phyloP scores from a whole-genome alignment of 2,113 vertebrate species.

The Dolichotis patagonum region DNA sequence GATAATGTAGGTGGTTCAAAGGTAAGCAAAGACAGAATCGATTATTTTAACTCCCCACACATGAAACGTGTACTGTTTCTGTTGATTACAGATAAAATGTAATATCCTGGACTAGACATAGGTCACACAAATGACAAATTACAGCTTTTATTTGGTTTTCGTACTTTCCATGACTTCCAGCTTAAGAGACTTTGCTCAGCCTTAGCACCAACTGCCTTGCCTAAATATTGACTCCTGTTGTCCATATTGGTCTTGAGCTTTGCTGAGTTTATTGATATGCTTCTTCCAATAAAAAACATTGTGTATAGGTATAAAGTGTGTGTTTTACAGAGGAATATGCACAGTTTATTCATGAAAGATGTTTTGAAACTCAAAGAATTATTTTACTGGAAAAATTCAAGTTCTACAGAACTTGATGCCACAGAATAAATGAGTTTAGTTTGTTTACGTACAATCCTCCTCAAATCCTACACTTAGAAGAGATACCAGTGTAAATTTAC shows the following conservation, averaged over 20 bases:
- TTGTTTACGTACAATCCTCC: not conserved
- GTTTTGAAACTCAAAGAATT: conserved; percentile 8
- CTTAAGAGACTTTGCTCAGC: not conserved
- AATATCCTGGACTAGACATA: not conserved
- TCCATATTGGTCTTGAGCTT: not conserved
- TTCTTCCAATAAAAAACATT: not conserved
- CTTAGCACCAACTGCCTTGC: not conserved
- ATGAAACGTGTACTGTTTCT: conserved; percentile 31
- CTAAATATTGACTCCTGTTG: not conserved
- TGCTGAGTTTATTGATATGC: not conserved
- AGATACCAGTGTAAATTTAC: not conserved
- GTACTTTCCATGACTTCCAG: not conserved
- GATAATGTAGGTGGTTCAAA: not conserved
- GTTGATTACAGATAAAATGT: conserved; percentile 53
- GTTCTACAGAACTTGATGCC: not conserved
- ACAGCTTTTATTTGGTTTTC: not conserved
- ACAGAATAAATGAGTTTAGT: not conserved
- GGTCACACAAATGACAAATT: not conserved
- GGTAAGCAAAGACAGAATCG: conserved; percentile 6
- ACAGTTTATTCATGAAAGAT: conserved; percentile 21
- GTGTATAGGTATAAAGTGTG: not conserved
- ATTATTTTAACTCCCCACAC: not conserved
- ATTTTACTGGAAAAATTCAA: conserved; percentile 18
- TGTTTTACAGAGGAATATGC: not conserved
- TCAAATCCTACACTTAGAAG: not conserved